A percentile compares a stretch with the other conserved stretches of the same genome.
These are phyloP conservation scores for Pandemis corylana DNA, from an alignment of 2,888 invertebrate species.

Conservation along the genomic window DNA sequence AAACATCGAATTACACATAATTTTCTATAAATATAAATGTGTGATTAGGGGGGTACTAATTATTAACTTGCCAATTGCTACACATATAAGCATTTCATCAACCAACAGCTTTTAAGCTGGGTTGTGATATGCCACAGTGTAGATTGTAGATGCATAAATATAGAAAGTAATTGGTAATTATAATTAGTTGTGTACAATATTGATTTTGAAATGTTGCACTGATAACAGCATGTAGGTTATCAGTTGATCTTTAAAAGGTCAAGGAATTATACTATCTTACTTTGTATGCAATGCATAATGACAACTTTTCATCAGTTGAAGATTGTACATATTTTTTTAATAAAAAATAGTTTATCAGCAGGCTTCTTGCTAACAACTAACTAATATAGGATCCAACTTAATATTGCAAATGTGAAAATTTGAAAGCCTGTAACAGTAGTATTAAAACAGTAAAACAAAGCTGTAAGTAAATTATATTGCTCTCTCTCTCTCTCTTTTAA, in stretches of 20 bases:
- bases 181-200: constrained; percentile 4
- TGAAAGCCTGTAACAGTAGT: too few relatives aligned
- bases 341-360: neutral
- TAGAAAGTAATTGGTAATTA: neutral
- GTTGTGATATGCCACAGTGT: neutral
- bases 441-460: too few relatives aligned
- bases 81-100: neutral
- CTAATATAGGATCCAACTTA: neutral
- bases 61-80: neutral
- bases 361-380: neutral
- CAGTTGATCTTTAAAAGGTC: constrained; percentile 22
- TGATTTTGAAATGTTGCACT: neutral
- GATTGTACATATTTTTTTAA: neutral
- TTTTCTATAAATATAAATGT: too few relatives aligned
- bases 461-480: too few relatives aligned
- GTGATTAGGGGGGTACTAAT: too few relatives aligned
- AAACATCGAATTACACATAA: too few relatives aligned
- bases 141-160: neutral
- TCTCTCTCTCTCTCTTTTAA: too few relatives aligned
- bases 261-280: constrained; percentile 20
- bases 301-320: neutral
- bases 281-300: constrained; percentile 1
- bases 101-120: neutral
- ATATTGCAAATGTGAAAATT: too few relatives aligned
- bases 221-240: constrained; percentile 23